phyloP scores from a whole-genome alignment of 2,113 vertebrate species.

The Mirza zaza region DNA sequence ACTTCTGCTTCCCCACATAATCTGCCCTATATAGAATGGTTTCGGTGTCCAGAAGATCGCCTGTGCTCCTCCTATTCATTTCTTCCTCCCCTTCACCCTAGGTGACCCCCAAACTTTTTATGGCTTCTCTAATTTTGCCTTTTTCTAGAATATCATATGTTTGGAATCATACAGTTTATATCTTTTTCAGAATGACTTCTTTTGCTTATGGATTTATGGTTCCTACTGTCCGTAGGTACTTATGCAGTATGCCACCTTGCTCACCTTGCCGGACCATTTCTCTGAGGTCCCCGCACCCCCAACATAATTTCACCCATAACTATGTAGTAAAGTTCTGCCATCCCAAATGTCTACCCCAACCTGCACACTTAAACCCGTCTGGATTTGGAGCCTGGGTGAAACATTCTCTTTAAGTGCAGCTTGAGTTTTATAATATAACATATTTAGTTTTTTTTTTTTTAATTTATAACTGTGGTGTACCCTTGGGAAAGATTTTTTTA shows the following conservation, averaged over 20 bases:
- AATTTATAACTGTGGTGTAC: neutral
- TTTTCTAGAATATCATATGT: neutral
- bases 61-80: neutral
- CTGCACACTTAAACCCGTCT: neutral
- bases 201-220: rapidly evolving
- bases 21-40: neutral
- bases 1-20: neutral
- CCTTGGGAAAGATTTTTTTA: neutral
- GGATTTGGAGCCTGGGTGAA: neutral
- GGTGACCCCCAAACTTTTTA: neutral
- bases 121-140: neutral
- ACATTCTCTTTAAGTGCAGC: neutral
- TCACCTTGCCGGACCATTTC: neutral
- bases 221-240: neutral
- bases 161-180: neutral
- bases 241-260: neutral
- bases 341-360: neutral
- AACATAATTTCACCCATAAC: neutral
- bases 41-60: neutral
- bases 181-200: neutral
- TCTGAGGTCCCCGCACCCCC: too few species aligned
- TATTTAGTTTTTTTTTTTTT: neutral
- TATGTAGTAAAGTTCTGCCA: neutral
- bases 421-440: neutral
- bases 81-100: neutral